These are phyloP conservation scores for Drosophila suboccidentalis DNA, from an alignment of 2,888 invertebrate species.

Conservation along the genomic window DNA sequence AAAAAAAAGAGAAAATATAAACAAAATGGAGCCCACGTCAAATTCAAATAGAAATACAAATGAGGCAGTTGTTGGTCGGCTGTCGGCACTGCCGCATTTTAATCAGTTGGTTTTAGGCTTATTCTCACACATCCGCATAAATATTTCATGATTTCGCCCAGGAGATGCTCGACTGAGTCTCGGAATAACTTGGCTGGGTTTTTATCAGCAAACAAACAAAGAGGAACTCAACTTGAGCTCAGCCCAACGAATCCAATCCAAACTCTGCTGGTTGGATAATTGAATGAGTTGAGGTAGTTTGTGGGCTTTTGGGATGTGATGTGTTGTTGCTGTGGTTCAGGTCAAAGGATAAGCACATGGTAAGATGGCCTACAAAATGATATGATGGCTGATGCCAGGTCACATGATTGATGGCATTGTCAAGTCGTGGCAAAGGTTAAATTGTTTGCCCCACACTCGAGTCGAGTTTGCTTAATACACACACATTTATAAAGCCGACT, in stretches of 20 bases:
- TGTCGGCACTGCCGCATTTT: slow-evolving; percentile 60
- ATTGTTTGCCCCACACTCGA: slow-evolving; percentile 52
- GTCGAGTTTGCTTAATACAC: slow-evolving; percentile 21
- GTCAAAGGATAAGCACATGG: slow-evolving; percentile 59
- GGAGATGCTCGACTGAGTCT: slow-evolving; percentile 67
- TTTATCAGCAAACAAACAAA: slow-evolving; percentile 53
- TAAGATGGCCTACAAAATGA: slow-evolving; percentile 72
- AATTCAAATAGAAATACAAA: slow-evolving; percentile 54
- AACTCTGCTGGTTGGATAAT: slow-evolving; percentile 56
- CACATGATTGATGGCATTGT: slow-evolving; percentile 59
- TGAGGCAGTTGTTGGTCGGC: slow-evolving; percentile 43
- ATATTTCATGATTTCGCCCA: slow-evolving; percentile 70
- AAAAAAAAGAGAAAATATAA: slow-evolving; percentile 23
- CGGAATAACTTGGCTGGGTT: slow-evolving; percentile 66
- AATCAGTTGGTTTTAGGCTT: slow-evolving; percentile 55
- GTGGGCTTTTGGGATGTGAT: slow-evolving; percentile 7
- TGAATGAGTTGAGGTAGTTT: slow-evolving; percentile 58
- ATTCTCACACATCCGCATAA: slow-evolving; percentile 60
- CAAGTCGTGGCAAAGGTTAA: slow-evolving; percentile 64
- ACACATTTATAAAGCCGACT: slow-evolving; percentile 54
- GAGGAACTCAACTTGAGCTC: slow-evolving; percentile 17
- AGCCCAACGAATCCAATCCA: slow-evolving; percentile 2
- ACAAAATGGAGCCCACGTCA: slow-evolving; percentile 24
- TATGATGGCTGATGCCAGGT: slow-evolving; percentile 55
- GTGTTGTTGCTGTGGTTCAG: slow-evolving; percentile 20